Conservation (phyloP, 37 sponge, comb jelly and placozoan genomes). For the Crambe crambe region DNA sequence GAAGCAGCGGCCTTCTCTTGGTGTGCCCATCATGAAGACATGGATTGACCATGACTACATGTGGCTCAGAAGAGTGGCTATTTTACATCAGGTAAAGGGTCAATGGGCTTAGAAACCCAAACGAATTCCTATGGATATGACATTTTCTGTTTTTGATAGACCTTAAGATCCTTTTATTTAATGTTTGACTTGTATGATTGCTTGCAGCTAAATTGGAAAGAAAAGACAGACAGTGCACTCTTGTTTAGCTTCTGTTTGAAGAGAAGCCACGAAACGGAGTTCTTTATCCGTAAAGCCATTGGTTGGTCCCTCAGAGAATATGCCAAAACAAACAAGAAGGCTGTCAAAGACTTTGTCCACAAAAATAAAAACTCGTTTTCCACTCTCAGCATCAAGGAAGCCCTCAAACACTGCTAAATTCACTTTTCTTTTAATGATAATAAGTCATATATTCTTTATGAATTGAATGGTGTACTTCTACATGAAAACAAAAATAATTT, state of each 20-base stretch:
- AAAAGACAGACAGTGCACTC: conserved; percentile 33
- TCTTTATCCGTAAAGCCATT: conserved; percentile 83
- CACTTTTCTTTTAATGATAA: background rate
- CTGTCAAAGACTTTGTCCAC: conserved; percentile 67
- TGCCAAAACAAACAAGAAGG: conserved; percentile 19
- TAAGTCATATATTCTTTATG: background rate
- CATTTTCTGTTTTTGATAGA: no score
- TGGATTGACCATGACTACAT: conserved; percentile 65
- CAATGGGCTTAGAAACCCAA: background rate
- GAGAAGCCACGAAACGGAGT: conserved; percentile 57
- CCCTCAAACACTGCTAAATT: conserved; percentile 51
- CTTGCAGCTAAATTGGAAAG: conserved; percentile 41
- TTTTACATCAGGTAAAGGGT: conserved; percentile 63
- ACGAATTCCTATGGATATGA: background rate
- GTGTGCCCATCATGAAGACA: conserved; percentile 44
- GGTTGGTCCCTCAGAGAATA: conserved; percentile 81
- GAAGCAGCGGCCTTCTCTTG: conserved; percentile 22
- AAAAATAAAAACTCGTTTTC: conserved; percentile 45
- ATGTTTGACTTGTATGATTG: no score
- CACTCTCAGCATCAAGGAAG: conserved; percentile 54
- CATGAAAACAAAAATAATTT: background rate
- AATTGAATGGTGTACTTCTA: background rate
- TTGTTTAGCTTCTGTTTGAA: conserved; percentile 63
- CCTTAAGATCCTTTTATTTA: no score
- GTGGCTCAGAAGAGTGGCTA: conserved; percentile 74